A percentile compares a stretch with the other conserved stretches of the same genome.
phyloP scores from a whole-genome alignment of 1,140 invertebrate genomes.

The Drosophila lowei region DNA sequence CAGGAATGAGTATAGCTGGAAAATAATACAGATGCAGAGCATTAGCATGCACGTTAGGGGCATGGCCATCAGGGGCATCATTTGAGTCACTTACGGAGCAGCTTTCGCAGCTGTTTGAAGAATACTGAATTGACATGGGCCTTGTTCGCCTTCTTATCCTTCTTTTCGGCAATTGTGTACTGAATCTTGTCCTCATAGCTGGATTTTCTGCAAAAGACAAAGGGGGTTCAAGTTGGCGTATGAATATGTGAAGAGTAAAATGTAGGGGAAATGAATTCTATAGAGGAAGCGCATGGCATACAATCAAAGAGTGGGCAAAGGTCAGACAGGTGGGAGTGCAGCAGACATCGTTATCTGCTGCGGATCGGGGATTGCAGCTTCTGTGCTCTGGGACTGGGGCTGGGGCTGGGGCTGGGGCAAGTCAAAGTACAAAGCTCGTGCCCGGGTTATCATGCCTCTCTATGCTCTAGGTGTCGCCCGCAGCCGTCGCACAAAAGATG shows the following conservation, averaged over 20 bases:
- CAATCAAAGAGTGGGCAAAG: constrained; percentile 7
- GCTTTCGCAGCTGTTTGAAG: constrained; percentile 89
- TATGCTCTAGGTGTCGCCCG: constrained; percentile 12
- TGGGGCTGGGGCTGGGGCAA: background rate
- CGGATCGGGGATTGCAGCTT: too few species aligned
- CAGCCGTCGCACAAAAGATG: constrained; percentile 20
- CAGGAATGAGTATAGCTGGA: constrained; percentile 91
- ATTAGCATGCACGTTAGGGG: background rate
- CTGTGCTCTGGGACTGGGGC: too few species aligned
- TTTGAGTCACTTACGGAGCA: constrained; percentile 85
- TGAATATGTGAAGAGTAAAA: background rate
- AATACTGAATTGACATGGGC: constrained; percentile 95
- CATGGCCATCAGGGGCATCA: background rate
- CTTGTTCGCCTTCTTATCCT: constrained; percentile 87
- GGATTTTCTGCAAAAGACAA: constrained; percentile 58
- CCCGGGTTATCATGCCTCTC: constrained; percentile 16
- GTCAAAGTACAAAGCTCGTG: constrained; percentile 66
- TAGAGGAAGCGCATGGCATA: too few species aligned
- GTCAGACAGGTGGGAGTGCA: too few species aligned
- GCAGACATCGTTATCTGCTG: too few species aligned
- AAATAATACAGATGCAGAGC: background rate
- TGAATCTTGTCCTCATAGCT: constrained; percentile 88
- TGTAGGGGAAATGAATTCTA: too few species aligned
- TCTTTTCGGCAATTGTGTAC: constrained; percentile 90
- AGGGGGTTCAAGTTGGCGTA: background rate